A percentile compares a stretch with the other conserved stretches of the same genome.
Evolutionary conservation across 1,140 invertebrate species (phyloP).

Genomic region (Drosophila punjabiensis): DNA sequence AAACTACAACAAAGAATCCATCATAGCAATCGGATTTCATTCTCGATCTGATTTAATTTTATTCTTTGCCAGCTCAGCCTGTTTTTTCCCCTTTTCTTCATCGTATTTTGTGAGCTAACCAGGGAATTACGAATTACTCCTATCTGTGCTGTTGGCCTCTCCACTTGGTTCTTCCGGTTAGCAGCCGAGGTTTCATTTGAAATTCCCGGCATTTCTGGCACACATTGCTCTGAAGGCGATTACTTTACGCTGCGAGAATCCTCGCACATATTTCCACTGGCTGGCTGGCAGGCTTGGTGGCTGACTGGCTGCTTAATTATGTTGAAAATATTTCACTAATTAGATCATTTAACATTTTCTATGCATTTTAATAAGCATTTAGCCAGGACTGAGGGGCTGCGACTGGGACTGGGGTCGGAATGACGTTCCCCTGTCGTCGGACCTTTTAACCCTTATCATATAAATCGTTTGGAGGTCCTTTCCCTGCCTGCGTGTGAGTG

Average conservation of each 20-base stretch:
- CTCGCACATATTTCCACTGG: conserved; percentile 12
- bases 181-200: conserved; percentile 12
- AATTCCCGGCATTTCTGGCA: conserved; percentile 39
- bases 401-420: not conserved
- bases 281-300: conserved; percentile 20
- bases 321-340: conserved; percentile 66
- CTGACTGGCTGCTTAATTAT: conserved; percentile 40
- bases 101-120: conserved; percentile 6
- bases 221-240: conserved; percentile 34
- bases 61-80: not conserved
- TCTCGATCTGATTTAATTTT: conserved; percentile 14
- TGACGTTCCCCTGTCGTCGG: conserved; percentile 59
- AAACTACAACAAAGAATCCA: not conserved
- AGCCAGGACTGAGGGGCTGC: not conserved
- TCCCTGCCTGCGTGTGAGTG: conserved; percentile 5
- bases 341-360: conserved; percentile 71
- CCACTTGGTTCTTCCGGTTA: conserved; percentile 9
- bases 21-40: conserved; percentile 14
- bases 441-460: conserved; percentile 77
- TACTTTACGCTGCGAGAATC: conserved; percentile 8
- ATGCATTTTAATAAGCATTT: conserved; percentile 67
- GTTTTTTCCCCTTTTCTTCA: not conserved
- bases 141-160: conserved; percentile 19
- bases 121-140: conserved; percentile 10
- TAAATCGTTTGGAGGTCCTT: conserved; percentile 50